Evolutionary conservation across 2,888 invertebrate genomes (phyloP), one percentile per base, ranked within the genome.

Genomic region (Clitarchus hookeri): DNA sequence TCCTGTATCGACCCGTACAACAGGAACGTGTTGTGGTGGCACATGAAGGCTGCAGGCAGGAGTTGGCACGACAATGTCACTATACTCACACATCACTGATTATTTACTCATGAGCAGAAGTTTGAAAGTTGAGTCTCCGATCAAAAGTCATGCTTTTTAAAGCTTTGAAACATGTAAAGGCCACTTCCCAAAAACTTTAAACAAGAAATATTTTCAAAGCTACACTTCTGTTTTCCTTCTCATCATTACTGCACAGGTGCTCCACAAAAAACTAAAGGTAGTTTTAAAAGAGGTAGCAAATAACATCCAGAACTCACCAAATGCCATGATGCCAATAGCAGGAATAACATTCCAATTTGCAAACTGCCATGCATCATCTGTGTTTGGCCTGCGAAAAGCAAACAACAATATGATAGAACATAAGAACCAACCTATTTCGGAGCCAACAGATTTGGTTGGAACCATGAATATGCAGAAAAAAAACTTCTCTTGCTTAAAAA

Each of bases 1-100:
- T 96, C 94, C 90, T 95, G 94, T 91, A 97, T 95, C 78, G 96
- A 96, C 87, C 95, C 94, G 92, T 96, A 97, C 88, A 97, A 94
- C 88, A 97, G 93, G 91, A 97, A 97, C 86, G 96, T 96, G 91
- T 96, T 97, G 92, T 97, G 97, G 90, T 97, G 97, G 90, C 97
- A 97, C 97, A 97, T 97, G 91, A 96, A 97, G n/a, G 97, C 96
- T 95, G 91, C 25, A 87, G 86, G 8, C 19, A 87, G 48, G 36
- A 36, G 36, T 36, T 36, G 36, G 36, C 4, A 36, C 36, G 4
- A 36, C 36, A 36, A 36, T 36, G 1, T 36, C 4, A 36, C 36
- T 36, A 36, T 36, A 4, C 36, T 36, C 36, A 36, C 36, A 36
- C 36, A 36, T 36, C 36, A 36, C 36, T 36, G 36, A 36, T 36